Percentiles rank a stretch among this genome's conserved stretches.
These are phyloP conservation scores for Cataglyphis cursor DNA, from an alignment of 2,888 invertebrate species.

Conservation along the genomic window DNA sequence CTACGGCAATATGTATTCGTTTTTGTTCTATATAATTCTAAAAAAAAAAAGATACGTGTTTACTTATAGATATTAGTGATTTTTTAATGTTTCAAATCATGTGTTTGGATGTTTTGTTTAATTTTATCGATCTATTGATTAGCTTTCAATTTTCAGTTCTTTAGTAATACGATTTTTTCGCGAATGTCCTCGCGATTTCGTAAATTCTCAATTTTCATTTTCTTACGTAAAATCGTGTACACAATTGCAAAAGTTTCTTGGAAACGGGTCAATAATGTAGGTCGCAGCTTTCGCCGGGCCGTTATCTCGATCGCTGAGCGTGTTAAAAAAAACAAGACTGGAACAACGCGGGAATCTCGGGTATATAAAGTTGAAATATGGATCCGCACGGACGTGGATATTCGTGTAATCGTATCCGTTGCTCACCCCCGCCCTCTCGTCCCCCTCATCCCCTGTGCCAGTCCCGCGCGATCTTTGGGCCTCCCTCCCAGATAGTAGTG, in stretches of 20 bases:
- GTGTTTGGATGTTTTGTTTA: not conserved
- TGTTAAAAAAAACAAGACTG: constrained; percentile 42
- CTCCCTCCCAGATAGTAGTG: constrained; percentile 42
- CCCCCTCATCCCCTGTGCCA: not conserved
- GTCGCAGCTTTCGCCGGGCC: constrained; percentile 15
- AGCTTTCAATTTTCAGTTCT: not conserved
- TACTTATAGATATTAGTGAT: not conserved
- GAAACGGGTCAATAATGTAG: constrained; percentile 5
- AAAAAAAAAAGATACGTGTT: not conserved
- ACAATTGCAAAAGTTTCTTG: constrained; percentile 7
- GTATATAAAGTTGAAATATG: constrained; percentile 54
- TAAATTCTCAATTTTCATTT: not conserved
- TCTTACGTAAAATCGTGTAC: not conserved
- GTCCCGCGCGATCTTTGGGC: constrained; percentile 45
- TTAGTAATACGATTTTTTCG: not conserved
- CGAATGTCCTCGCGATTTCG: too few species aligned
- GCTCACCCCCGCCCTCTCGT: not conserved
- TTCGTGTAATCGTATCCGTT: constrained; percentile 70
- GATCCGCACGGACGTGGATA: constrained; percentile 48
- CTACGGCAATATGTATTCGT: not conserved
- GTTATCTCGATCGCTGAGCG: constrained; percentile 32
- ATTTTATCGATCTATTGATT: not conserved
- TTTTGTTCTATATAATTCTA: not conserved
- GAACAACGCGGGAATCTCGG: constrained; percentile 43
- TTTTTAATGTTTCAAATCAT: not conserved